Base-by-base conservation (phyloP, 1,140 invertebrate species). In the Lutraria rhynchaena region DNA sequence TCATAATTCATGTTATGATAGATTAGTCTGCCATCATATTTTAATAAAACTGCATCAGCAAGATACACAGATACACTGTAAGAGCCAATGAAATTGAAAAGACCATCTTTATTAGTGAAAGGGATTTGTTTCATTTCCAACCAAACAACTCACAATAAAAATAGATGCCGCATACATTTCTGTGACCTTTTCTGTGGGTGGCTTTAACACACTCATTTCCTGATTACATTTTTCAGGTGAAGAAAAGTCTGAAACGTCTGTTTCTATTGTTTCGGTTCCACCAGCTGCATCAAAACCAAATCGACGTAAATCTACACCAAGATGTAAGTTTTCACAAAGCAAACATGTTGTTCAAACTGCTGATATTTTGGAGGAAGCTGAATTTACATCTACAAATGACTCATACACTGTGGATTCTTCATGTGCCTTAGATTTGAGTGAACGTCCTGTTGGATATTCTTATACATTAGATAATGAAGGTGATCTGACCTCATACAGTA, bases 241-340 rank as follows among this genome's bases (percentile, higher is more conserved):
- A 22, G 41, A 46, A 67, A 67, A 67, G 11, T 46, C 44, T 15
- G 37, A 37, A 1, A n/a, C 19, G 24, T 31, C 57, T 1, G 37
- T 15, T n/a, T n/a, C n/a, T n/a, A n/a, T n/a, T n/a, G 37, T 41
- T 31, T 31, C 24, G 3, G 24, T 49, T 46, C 5, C 33, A 31
- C 46, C 46, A 31, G 27, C 27, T 22, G 17, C 41, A 9, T 67
- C 63, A 31, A 67, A 44, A 41, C 63, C 63, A 67, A 67, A 67
- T 15, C 37, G 73, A 49, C 55, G 73, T 17, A 75, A 75, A 60
- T 75, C 73, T 0, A 75, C 73, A 0, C 73, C 73, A 35, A 24
- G 73, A 63, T 63, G 58, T 31, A 75, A 61, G 27, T 60, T 75
- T 31, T 57, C 55, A 4, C 19, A 22, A 49, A 24, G 44, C 13